These are phyloP conservation scores for Rhinella marina DNA, from an alignment of 2,797 vertebrate genomes.

Conservation along the genomic window DNA sequence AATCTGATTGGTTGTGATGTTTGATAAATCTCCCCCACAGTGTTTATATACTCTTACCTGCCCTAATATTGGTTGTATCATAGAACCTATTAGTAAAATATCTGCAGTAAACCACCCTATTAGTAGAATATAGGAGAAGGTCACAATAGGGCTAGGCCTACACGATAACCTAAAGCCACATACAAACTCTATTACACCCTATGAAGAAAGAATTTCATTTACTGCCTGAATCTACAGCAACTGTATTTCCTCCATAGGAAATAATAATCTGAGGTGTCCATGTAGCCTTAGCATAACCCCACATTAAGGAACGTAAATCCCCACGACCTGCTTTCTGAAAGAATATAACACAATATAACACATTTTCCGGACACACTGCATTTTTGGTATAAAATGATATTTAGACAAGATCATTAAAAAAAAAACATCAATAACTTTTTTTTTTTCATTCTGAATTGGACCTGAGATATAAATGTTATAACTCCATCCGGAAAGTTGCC, in stretches of 20 bases:
- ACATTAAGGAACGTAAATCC: background rate
- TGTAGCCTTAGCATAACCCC: background rate
- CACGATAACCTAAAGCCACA: no score
- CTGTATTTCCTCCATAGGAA: background rate
- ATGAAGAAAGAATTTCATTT: no score
- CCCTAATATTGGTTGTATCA: conserved; percentile 18
- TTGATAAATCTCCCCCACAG: no score
- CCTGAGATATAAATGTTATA: background rate
- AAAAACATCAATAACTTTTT: no score
- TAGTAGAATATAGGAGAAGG: no score
- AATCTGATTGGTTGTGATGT: no score
- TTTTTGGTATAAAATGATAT: background rate
- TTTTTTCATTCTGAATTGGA: background rate
- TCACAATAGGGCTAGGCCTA: no score
- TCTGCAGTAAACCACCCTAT: no score
- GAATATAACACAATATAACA: background rate
- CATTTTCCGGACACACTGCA: no score
- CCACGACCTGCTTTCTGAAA: background rate
- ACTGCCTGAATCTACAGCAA: no score
- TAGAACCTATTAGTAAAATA: conserved; percentile 13
- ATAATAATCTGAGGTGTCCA: no score
- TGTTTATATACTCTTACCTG: background rate
- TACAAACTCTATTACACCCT: background rate
- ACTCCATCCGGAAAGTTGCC: background rate
- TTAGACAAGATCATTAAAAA: background rate